Base-by-base conservation (phyloP, 2,888 invertebrate species). In the Leucoptera coffeella region DNA sequence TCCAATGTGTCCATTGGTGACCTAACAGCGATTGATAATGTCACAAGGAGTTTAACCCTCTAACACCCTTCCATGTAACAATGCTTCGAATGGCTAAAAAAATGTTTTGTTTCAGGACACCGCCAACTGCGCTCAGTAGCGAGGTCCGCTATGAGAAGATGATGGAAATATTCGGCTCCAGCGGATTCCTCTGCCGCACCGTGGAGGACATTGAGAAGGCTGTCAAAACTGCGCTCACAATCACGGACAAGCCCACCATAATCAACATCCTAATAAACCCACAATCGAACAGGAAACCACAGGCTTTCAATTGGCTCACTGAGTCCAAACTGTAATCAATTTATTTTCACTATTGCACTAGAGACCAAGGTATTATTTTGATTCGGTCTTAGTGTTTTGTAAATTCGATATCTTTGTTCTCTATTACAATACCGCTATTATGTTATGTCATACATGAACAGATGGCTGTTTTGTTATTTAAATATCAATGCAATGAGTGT, bases 201-300 rank as follows among this genome's bases (percentile, higher is more conserved):
- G 77, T 87, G 21, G 75, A 82, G 1, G 84, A 95, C 42, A 67
- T 96, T 23, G 73, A 81, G 38, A 48, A 53, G 2, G 89, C 91
- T 2, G 37, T 95, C 2, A 73, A 71, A 35, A 69, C 75, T 33
- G 77, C 85, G 3, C 59, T 91, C 23, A 56, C 75, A 33, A 74
- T 83, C 15, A 78, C 64, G 2, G 83, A 87, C 53, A 76, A 78
- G 31, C 92, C 94, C 1, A 83, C 83, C 33, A 79, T 96, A 37
- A 88, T 96, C 38, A 96, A 96, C 50, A 82, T 94, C 13, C 78
- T 89, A 43, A 96, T 96, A 29, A 82, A 80, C 50, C 89, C 94
- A 3, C 77, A 81, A 33, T 87, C 95, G 9, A 89, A 86, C 49
- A 78, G 95, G 35, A 95, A 94, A 57, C 80, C 86, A 20, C 96